Conservation (phyloP, 1,140 invertebrate genomes). For the Aphaenogaster floridana region DNA sequence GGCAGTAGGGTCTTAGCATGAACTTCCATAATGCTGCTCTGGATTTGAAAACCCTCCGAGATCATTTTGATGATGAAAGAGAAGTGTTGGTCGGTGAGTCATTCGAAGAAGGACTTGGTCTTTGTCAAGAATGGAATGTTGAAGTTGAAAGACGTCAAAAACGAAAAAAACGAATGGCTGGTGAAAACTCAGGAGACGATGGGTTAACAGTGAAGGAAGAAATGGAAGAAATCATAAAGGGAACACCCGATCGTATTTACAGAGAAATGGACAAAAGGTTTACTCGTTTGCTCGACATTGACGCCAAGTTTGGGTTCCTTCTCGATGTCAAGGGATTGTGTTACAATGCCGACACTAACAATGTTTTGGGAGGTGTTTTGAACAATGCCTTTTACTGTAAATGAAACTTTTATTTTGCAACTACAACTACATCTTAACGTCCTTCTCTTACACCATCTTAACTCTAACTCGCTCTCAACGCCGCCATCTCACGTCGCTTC, state of each 20-base stretch:
- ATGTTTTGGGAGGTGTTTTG: too few species aligned
- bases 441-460: too few species aligned
- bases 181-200: neutral
- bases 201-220: neutral
- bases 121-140: conserved; percentile 9
- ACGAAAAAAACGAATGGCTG: conserved; percentile 4
- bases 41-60: too few species aligned
- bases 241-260: neutral
- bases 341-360: neutral
- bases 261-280: neutral
- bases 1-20: too few species aligned
- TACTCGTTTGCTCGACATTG: neutral
- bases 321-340: neutral
- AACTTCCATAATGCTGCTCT: too few species aligned
- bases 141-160: conserved; percentile 1
- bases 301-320: neutral
- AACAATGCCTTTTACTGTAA: too few species aligned
- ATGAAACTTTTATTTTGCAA: too few species aligned
- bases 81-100: neutral
- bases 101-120: neutral
- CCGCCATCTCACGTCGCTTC: too few species aligned
- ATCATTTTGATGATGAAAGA: too few species aligned
- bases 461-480: too few species aligned
- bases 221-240: neutral
- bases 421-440: too few species aligned